phyloP scores from a whole-genome alignment of 2,113 vertebrate genomes.

The Aramus guarauna region DNA sequence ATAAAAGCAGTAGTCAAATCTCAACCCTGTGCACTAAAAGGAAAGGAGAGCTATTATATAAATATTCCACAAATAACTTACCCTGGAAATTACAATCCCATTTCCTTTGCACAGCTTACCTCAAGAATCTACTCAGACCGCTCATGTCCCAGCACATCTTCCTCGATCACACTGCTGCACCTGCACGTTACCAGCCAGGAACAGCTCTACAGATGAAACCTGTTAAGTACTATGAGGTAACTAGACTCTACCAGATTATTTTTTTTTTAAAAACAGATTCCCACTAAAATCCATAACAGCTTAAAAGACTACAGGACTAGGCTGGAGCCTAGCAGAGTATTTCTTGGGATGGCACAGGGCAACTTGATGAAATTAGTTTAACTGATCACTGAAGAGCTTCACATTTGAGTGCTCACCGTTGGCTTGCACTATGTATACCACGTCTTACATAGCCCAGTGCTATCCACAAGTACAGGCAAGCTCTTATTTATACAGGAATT shows the following conservation, averaged over 20 bases:
- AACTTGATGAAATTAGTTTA: neutral
- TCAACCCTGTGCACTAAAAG: neutral
- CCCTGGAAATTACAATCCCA: neutral
- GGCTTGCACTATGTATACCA: neutral
- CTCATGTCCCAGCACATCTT: neutral
- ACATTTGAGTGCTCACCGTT: neutral
- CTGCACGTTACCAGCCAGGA: neutral
- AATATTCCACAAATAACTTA: neutral
- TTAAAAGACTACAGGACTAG: neutral
- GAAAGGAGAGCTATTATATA: neutral
- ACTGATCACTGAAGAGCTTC: neutral
- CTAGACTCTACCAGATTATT: neutral
- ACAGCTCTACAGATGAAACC: neutral
- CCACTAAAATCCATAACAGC: neutral
- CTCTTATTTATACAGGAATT: neutral
- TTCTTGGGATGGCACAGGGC: neutral
- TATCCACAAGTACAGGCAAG: neutral
- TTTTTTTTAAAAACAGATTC: neutral
- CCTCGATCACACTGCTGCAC: neutral
- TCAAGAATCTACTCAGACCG: neutral
- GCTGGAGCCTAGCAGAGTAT: neutral
- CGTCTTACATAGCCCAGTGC: neutral
- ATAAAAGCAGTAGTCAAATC: neutral
- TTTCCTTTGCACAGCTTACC: neutral
- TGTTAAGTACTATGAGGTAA: neutral